Conservation (phyloP, 92 coral and sea anemone genomes). For the Hydrozoanthus gracilis region DNA sequence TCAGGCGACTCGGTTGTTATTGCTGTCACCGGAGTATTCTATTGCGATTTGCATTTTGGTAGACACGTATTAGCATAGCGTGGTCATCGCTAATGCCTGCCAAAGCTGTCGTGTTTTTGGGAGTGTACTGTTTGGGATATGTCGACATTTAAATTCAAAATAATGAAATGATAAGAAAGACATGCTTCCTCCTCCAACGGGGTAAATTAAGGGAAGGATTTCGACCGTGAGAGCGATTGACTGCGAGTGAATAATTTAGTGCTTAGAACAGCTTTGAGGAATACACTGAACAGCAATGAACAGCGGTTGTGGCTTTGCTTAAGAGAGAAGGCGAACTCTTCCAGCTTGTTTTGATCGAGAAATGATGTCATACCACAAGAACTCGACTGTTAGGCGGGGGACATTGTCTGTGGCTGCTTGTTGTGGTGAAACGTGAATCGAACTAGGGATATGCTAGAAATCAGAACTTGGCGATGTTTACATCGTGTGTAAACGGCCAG, state of each 20-base stretch:
- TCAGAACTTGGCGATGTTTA: constrained; percentile 3
- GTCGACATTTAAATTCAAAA: background rate
- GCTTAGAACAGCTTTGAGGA: constrained; percentile 11
- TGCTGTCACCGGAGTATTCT: constrained; percentile 23
- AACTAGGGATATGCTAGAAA: background rate
- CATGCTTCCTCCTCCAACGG: background rate
- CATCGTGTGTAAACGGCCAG: constrained; percentile 23
- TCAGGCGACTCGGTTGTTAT: constrained; percentile 42
- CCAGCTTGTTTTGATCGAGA: background rate
- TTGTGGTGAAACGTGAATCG: constrained; percentile 12
- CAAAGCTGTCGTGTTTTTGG: constrained; percentile 30
- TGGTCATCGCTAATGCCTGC: constrained; percentile 23
- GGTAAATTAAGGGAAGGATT: background rate
- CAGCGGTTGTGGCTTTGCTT: constrained; percentile 1
- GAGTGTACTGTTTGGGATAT: constrained; percentile 21
- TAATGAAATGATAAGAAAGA: background rate
- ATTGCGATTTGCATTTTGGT: constrained; percentile 46
- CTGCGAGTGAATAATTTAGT: constrained; percentile 14
- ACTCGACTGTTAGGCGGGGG: constrained; percentile 25
- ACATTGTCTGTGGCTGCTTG: background rate
- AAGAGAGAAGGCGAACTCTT: background rate
- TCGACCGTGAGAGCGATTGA: background rate
- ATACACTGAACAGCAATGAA: background rate
- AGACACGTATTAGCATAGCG: constrained; percentile 49
- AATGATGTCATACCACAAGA: constrained; percentile 40